Conservation (phyloP, 2,888 invertebrate genomes). For the Argynnis bischoffii region DNA sequence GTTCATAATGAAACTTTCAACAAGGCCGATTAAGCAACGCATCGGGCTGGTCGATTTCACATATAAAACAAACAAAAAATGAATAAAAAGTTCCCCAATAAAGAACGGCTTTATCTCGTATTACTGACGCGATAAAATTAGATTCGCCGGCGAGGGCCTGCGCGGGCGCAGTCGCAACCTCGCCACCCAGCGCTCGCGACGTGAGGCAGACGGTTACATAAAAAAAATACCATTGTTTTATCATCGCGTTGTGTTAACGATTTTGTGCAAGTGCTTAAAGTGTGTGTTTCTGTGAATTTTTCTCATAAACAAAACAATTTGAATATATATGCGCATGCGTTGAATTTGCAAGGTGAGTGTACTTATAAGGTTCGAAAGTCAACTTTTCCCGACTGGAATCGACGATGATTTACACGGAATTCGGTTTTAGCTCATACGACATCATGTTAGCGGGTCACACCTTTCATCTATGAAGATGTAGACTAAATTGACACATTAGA, state of each 20-base stretch:
- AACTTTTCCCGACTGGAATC: slow-evolving; percentile 42
- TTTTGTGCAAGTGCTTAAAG: slow-evolving; percentile 62
- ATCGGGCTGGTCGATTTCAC: slow-evolving; percentile 48
- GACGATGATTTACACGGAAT: slow-evolving; percentile 40
- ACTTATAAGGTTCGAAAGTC: slow-evolving; percentile 50
- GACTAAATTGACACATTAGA: slow-evolving; percentile 23
- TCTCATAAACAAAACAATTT: slow-evolving; percentile 46
- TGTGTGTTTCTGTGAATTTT: slow-evolving; percentile 52
- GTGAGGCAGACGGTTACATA: slow-evolving; percentile 46
- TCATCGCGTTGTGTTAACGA: slow-evolving; percentile 56
- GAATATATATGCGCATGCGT: slow-evolving; percentile 54
- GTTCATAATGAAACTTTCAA: slow-evolving; percentile 39
- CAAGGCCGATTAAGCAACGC: slow-evolving; percentile 35
- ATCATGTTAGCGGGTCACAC: slow-evolving; percentile 40
- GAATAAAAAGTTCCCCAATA: slow-evolving; percentile 65
- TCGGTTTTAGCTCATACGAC: slow-evolving; percentile 38
- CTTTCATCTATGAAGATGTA: slow-evolving; percentile 29
- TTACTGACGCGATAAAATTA: slow-evolving; percentile 80
- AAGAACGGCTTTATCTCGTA: slow-evolving; percentile 79
- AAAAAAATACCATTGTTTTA: slow-evolving; percentile 57
- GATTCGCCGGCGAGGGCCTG: slow-evolving; percentile 56
- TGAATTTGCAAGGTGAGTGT: slow-evolving; percentile 60
- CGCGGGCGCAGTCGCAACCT: slow-evolving; percentile 51
- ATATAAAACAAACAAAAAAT: slow-evolving; percentile 61
- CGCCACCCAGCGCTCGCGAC: slow-evolving; percentile 53